Evolutionary conservation across 2,797 vertebrate genomes (phyloP), one percentile per base, ranked within the genome.

Genomic region (Phoeniculus purpureus): DNA sequence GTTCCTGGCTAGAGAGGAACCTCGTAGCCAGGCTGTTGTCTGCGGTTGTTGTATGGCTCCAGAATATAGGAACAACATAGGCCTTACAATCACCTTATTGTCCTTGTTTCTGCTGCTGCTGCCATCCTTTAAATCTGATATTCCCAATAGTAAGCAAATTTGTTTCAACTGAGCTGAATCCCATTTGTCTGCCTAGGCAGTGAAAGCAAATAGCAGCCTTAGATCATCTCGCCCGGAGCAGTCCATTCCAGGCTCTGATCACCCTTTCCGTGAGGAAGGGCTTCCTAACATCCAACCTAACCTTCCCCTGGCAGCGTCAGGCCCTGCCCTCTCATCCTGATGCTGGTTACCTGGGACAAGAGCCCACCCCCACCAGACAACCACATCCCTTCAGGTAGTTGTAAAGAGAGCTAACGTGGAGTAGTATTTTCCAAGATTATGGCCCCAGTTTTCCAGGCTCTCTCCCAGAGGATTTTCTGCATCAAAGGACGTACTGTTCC

Each of bases 141-240:
- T 89, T 93, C 73, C 87, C 72, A 72, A 20, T 68, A 58, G 91
- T 62, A 81, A 87, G 40, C 66, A 90, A 85, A 94, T 83, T 70
- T 85, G 66, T 85, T 93, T 78, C 79, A 59, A 54, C 55, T 66
- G 79, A 87, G 62, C 56, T 68, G 88, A 93, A 62, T 90, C 56
- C 58, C 45, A 64, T 92, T 93, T 87, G 31, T 64, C 64, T 76
- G 51, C 77, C 65, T 83, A 56, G 40, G 58, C 10, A 34, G 75
- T 72, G 55, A 85, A 78, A 96, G 82, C 60, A 93, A 81, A 92
- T 90, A 66, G 25, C 66, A 79, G 64, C 54, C 93, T 58, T 79
- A 87, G 52, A 85, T 95, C 64, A 67, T 85, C 66, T 75, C 79
- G 50, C 51, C 77, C 79, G 54, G 71, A 90, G 43, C 21, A 89